phyloP scores from a whole-genome alignment of 2,113 vertebrate species.

The Hirundichthys speculiger region DNA sequence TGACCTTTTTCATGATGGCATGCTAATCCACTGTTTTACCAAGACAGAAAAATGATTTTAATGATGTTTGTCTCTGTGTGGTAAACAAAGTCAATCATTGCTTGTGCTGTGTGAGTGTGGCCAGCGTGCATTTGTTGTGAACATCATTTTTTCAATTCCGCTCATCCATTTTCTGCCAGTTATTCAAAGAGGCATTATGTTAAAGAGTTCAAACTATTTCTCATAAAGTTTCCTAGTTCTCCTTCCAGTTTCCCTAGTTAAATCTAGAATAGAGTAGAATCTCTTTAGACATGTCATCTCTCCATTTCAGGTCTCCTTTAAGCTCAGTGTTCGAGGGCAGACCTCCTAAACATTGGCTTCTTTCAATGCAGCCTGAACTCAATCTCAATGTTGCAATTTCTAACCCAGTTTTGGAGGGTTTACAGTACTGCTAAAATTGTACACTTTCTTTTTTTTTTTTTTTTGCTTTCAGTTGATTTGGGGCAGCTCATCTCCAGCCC shows the following conservation, averaged over 20 bases:
- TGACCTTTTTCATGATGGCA: background rate
- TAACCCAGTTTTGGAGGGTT: too few relatives aligned
- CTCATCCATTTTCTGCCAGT: conserved; percentile 7
- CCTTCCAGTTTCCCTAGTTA: too few relatives aligned
- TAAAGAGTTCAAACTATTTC: background rate
- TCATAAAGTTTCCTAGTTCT: too few relatives aligned
- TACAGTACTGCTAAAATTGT: too few relatives aligned
- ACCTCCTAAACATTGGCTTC: too few relatives aligned
- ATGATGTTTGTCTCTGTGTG: conserved; percentile 21
- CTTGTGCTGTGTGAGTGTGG: background rate
- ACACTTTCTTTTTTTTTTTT: background rate
- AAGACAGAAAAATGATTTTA: conserved; percentile 7
- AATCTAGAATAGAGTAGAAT: too few relatives aligned
- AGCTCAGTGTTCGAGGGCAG: too few relatives aligned
- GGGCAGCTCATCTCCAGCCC: background rate
- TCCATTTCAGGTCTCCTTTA: too few relatives aligned
- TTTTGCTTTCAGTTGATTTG: background rate
- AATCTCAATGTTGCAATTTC: too few relatives aligned
- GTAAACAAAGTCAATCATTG: conserved; percentile 40
- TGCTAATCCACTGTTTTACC: conserved; percentile 7
- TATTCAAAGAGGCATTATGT: background rate
- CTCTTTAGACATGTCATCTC: too few relatives aligned
- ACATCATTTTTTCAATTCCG: background rate
- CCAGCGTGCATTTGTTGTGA: conserved; percentile 4
- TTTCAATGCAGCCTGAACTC: too few relatives aligned